Evolutionary conservation across 1,140 invertebrate genomes (phyloP), one percentile per base, ranked within the genome.

Genomic region (Leucophenga varia): DNA sequence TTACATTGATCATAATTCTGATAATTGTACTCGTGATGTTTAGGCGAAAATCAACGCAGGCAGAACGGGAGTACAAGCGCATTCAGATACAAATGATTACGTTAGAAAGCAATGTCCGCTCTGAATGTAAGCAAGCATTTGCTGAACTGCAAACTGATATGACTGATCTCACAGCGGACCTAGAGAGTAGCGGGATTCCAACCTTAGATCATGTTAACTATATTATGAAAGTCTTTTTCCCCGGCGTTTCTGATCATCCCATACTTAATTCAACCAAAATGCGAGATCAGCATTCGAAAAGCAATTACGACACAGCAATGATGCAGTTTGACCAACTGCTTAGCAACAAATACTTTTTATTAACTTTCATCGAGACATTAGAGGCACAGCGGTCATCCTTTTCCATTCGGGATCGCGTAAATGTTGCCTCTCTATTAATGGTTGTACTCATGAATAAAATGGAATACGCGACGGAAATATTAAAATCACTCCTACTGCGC

Each of bases 11-110:
- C 18, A 80, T 95, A 18, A 80, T 96, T 25, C 88, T 94, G 61
- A 82, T 93, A 49, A 81, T 94, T 36, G 87, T 95, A 16, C 79
- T 97, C 30, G 83, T 95, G 21, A 85, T 95, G 55, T 95, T 95
- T 69, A 79, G 93, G 52, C 80, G 94, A 37, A 93, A 95, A 77
- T 95, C 90, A 38, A 96, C 93, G 2, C 91, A 96, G 77, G 93
- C 94, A 1, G 93, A 97, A 75, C 78, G 94, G 30, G 94, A 97
- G 73, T 97, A 97, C 75, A 96, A 95, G 75, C 84, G 95, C 22
- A 97, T 99, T 73, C 95, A 98, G 77, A 94, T 98, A 59, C 95
- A 99, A 78, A 97, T 99, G 91, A 96, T 98, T 59, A 97, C 94
- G 12, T 78, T 98, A 32, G 96, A 99, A 75, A 96, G 93, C 68